Base-by-base conservation (phyloP, 2,113 vertebrate species). In the Salvelinus namaycush region DNA sequence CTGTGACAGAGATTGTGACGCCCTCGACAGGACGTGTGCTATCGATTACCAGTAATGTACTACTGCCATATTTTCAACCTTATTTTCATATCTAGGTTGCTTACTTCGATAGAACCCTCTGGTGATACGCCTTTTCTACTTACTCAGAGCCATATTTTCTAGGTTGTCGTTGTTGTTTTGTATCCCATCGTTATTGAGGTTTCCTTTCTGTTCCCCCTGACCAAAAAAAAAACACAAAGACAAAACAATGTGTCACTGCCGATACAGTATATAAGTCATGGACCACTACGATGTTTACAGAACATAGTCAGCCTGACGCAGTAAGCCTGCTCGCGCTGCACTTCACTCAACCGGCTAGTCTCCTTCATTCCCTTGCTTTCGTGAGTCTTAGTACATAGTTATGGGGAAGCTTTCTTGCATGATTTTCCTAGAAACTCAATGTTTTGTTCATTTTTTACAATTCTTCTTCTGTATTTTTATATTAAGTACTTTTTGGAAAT, bases 391-490 rank as follows among this genome's bases (percentile, higher is more conserved):
- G 84, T 89, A 84, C 85, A 84, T 87, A 84, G 87, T 83, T 82
- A 79, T 74, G 87, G 89, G 87, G 85, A 89, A 87, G 88, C 88
- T 85, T 85, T 89, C 87, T 89, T 89, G 92, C 92, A 92, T 93
- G 91, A 83, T 90, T 93, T 92, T 91, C 92, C 92, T 93, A 93
- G 88, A 89, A 90, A 88, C 76, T 89, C 88, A 91, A 90, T 93
- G 89, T 93, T 90, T 89, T 92, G 84, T 91, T 93, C 89, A 89
- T 93, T 94, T 94, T 94, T 94, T 93, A 93, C 91, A 87, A 94
- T 87, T 93, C 88, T 87, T 93, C 88, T 93, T 93, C 91, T 92
- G 93, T 94, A 93, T 93, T 94, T 94, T 94, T 94, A 94, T 94
- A 94, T 94, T 93, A 88, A 93, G 92, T 92, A 93, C 87, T 94